phyloP scores from a whole-genome alignment of 2,888 invertebrate genomes.

The Eristalis tenax region DNA sequence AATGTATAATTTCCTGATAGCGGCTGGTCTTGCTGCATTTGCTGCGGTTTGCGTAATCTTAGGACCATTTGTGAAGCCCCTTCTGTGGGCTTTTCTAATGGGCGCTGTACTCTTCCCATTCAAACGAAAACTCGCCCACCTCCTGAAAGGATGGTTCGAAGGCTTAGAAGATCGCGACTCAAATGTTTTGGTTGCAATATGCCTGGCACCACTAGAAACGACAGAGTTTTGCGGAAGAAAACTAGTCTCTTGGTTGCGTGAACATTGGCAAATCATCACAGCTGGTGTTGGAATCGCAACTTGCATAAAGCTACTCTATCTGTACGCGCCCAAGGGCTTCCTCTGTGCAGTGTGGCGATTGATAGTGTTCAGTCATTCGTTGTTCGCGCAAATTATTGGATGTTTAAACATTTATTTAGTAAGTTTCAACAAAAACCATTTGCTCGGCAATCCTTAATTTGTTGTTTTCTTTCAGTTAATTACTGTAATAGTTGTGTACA shows the following conservation, averaged over 20 bases:
- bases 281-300: slow-evolving; percentile 79
- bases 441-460: not conserved
- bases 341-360: slow-evolving; percentile 82
- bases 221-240: slow-evolving; percentile 89
- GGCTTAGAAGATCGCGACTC: slow-evolving; percentile 85
- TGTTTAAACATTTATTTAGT: slow-evolving; percentile 79
- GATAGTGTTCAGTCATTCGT: slow-evolving; percentile 77
- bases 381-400: slow-evolving; percentile 78
- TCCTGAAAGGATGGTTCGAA: slow-evolving; percentile 90
- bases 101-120: slow-evolving; percentile 99
- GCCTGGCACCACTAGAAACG: slow-evolving; percentile 88
- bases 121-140: slow-evolving; percentile 90
- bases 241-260: slow-evolving; percentile 87
- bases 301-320: slow-evolving; percentile 77
- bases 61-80: slow-evolving; percentile 95
- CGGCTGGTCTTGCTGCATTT: slow-evolving; percentile 79
- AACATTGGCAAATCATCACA: slow-evolving; percentile 85
- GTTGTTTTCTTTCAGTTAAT: slow-evolving; percentile 84
- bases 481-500: slow-evolving; percentile 86
- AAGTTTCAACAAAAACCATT: slow-evolving; percentile 35
- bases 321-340: slow-evolving; percentile 85
- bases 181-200: slow-evolving; percentile 84
- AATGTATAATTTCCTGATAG: slow-evolving; percentile 80
- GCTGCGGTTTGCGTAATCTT: slow-evolving; percentile 90
- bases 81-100: slow-evolving; percentile 97